These are phyloP conservation scores for Conopomorpha cramerella DNA, from an alignment of 1,140 invertebrate genomes.

Conservation along the genomic window DNA sequence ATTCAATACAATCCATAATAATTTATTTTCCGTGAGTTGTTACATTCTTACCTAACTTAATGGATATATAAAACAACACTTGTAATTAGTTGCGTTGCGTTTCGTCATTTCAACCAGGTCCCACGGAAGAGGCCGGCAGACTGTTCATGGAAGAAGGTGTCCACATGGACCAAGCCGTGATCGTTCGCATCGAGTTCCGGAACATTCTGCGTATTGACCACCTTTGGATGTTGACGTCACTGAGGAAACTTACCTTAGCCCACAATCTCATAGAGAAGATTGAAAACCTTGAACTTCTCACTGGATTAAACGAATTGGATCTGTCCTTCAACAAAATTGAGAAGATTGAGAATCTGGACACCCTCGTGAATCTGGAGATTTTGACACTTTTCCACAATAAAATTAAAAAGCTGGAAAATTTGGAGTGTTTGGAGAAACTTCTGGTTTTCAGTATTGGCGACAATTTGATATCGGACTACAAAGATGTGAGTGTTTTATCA, in stretches of 20 bases:
- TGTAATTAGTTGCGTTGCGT: no score
- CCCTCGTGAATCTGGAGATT: constrained; percentile 75
- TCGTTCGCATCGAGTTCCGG: constrained; percentile 70
- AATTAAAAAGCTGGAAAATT: constrained; percentile 76
- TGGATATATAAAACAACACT: no score
- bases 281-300: constrained; percentile 77
- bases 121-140: constrained; percentile 57
- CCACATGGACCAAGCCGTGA: constrained; percentile 65
- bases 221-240: constrained; percentile 74
- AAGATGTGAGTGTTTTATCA: no score
- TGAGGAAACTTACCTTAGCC: constrained; percentile 81
- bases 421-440: constrained; percentile 72
- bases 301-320: constrained; percentile 75
- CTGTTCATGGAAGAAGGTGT: constrained; percentile 69
- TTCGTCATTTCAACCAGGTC: constrained; percentile 19
- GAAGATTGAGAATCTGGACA: constrained; percentile 75
- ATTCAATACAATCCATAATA: no score
- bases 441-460: constrained; percentile 84
- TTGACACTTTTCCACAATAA: constrained; percentile 77
- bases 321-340: constrained; percentile 81
- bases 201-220: constrained; percentile 93
- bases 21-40: no score
- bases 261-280: constrained; percentile 86
- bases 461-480: constrained; percentile 73
- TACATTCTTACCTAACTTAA: no score